Base-by-base conservation (phyloP, 2,797 vertebrate genomes). In the Pristis pectinata region DNA sequence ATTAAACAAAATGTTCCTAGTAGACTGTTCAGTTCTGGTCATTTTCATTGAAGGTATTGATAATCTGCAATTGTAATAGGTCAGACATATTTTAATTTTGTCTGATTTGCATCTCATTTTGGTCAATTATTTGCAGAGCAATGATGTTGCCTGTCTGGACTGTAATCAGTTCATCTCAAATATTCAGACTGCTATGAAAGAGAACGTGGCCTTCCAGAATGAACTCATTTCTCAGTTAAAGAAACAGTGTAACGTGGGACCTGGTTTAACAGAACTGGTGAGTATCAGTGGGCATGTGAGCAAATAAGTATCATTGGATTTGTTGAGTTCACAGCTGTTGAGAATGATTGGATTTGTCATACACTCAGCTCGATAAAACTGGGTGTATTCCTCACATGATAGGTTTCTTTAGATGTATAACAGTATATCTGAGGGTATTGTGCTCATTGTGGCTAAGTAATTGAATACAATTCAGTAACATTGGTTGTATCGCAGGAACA, bases 181-280 rank as follows among this genome's bases (percentile, higher is more conserved):
- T 30, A 49, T 93, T 93, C 92, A 93, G 44, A 34, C 7, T 74
- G 27, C 92, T 30, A 70, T 53, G 27, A 93, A 74, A 53, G 41
- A 49, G 11, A 93, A 74, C 2, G 2, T 9, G 11, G 9, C 3
- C 9, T 27, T 93, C 27, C 5, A 53, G 67, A 44, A 93, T 34
- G 70, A 93, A 41, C 24, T 93, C 11, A 49, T 93, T 53, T 7
- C 22, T 53, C 67, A 93, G 15, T 34, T 93, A 17, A 93, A 74
- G 24, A 44, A 93, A 72, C 92, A 93, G 24, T 93, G 92, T 53
- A 93, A 74, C 10, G 41, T 93, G 24, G 92, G 92, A 13, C 10
- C 70, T 3, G 92, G 70, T 2, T 53, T 93, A 30, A 72, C 67
- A 72, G 41, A 94, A 17, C 92, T 94, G 92, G 92, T 94, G 70